These are phyloP conservation scores for Ispidina picta DNA, from an alignment of 2,797 vertebrate genomes.

Conservation along the genomic window DNA sequence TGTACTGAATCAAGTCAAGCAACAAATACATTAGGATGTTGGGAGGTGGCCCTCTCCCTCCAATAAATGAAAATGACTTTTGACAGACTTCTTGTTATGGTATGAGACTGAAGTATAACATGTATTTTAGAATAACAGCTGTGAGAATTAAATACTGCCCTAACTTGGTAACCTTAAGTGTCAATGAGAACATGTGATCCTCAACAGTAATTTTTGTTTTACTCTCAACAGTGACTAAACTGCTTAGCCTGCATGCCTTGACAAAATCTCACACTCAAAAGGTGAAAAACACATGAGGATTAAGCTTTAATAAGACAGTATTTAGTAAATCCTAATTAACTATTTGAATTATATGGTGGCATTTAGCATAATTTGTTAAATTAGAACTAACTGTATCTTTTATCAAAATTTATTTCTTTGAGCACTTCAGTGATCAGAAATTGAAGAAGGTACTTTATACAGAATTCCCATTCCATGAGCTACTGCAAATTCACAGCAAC, in stretches of 20 bases:
- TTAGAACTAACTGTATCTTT: neutral
- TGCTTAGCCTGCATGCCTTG: neutral
- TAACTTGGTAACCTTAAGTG: slow-evolving; percentile 16
- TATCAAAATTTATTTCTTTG: neutral
- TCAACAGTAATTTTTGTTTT: neutral
- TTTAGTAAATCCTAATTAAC: neutral
- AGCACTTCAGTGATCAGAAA: neutral
- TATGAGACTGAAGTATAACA: neutral
- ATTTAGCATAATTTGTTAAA: neutral
- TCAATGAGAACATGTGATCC: neutral
- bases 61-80: neutral
- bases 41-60: neutral
- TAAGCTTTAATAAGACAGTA: neutral
- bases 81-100: neutral
- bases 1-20: neutral
- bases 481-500: neutral
- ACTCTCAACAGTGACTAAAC: neutral
- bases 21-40: neutral
- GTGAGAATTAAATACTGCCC: slow-evolving; percentile 17
- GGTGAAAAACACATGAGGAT: neutral
- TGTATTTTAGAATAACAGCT: neutral
- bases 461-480: neutral
- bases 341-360: neutral
- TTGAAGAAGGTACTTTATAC: neutral
- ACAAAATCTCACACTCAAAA: neutral